phyloP scores from a whole-genome alignment of 2,888 invertebrate genomes.

The Eilema sororculum region DNA sequence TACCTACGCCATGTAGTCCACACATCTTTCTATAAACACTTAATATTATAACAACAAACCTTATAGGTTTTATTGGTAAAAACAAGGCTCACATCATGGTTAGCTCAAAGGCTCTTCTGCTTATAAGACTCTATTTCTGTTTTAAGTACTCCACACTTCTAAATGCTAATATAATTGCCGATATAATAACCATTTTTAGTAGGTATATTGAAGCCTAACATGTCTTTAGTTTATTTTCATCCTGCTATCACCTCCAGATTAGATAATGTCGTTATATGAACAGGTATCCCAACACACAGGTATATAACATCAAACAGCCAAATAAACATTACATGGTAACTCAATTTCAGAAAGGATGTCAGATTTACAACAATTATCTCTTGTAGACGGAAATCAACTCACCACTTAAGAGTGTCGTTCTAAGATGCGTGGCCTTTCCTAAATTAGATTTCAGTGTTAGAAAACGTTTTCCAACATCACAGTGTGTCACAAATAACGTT shows the following conservation, averaged over 20 bases:
- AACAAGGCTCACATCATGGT: background rate
- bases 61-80: background rate
- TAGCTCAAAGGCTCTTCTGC: background rate
- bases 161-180: background rate
- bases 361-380: background rate
- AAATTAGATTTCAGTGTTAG: background rate
- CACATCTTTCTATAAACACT: background rate
- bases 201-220: background rate
- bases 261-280: conserved; percentile 17
- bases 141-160: background rate
- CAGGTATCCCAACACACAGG: conserved; percentile 9
- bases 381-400: conserved; percentile 1
- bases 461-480: conserved; percentile 16
- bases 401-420: background rate
- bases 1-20: background rate
- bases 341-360: background rate
- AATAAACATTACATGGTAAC: background rate
- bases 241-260: conserved; percentile 23
- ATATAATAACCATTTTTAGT: background rate
- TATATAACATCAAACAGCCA: background rate
- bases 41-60: background rate
- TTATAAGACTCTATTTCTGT: background rate
- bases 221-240: conserved; percentile 12
- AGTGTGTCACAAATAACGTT: conserved; percentile 10
- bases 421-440: background rate